phyloP scores from a whole-genome alignment of 2,888 invertebrate genomes.

The Uropetala carovei region DNA sequence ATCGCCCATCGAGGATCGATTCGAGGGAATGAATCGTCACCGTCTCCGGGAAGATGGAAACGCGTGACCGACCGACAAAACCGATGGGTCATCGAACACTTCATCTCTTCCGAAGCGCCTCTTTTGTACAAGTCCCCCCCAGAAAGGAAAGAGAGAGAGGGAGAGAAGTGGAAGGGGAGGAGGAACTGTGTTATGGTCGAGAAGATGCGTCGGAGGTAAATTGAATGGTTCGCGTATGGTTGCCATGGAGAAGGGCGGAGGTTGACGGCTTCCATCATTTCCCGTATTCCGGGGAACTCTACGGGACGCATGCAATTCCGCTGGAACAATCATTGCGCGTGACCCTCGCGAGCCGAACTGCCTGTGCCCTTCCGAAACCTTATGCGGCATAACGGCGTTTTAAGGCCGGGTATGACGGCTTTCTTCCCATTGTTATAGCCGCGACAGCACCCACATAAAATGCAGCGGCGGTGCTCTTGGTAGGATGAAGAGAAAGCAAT shows the following conservation, averaged over 20 bases:
- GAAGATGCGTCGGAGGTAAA: background rate
- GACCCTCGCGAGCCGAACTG: background rate
- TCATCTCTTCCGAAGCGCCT: background rate
- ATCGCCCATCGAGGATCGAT: background rate
- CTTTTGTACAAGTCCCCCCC: background rate
- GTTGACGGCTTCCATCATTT: slow-evolving; percentile 27
- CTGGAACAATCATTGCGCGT: slow-evolving; percentile 13
- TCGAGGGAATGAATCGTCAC: background rate
- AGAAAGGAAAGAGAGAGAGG: background rate
- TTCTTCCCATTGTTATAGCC: background rate
- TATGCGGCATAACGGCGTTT: background rate
- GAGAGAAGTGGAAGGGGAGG: background rate
- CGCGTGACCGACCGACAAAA: slow-evolving; percentile 30
- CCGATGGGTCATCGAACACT: slow-evolving; percentile 13
- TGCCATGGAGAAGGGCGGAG: background rate
- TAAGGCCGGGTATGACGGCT: background rate
- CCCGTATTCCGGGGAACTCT: background rate
- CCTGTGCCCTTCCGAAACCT: background rate
- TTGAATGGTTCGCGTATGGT: slow-evolving; percentile 11
- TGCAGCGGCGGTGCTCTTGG: slow-evolving; percentile 14
- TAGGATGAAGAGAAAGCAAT: background rate
- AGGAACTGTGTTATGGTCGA: background rate
- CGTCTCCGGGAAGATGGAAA: slow-evolving; percentile 5
- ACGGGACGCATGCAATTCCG: background rate
- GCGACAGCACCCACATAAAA: slow-evolving; percentile 28